These are phyloP conservation scores for Theropithecus gelada DNA, from an alignment of 2,113 vertebrate species.

Conservation along the genomic window DNA sequence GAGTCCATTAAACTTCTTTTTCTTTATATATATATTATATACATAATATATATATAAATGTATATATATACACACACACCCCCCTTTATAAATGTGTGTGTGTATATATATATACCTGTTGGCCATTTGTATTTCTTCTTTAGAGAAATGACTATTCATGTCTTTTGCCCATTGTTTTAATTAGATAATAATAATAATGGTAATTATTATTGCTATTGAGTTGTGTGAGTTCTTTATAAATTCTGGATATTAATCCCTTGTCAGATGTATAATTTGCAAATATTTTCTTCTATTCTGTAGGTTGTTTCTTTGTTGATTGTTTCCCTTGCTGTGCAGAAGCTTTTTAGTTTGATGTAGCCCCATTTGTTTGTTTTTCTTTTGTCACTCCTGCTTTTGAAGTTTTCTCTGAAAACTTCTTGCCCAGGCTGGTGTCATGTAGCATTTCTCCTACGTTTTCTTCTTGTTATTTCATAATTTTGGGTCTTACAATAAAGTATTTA, in stretches of 20 bases:
- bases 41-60: too few species aligned
- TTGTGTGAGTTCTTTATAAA: not conserved
- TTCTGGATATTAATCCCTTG: not conserved
- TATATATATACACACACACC: too few species aligned
- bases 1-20: too few species aligned
- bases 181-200: too few species aligned
- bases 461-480: too few species aligned
- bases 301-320: not conserved
- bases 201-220: not conserved
- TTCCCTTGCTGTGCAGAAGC: not conserved
- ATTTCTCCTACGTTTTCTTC: too few species aligned
- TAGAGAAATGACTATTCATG: not conserved
- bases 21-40: too few species aligned
- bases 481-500: too few species aligned
- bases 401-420: not conserved
- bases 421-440: not conserved
- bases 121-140: not conserved
- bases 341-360: not conserved
- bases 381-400: not conserved
- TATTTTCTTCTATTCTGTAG: not conserved
- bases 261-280: not conserved
- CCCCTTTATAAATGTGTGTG: too few species aligned
- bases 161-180: not conserved
- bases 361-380: not conserved
- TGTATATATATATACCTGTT: not conserved